These are phyloP conservation scores for Rhinatrema bivittatum DNA, from an alignment of 2,797 vertebrate genomes.

Conservation along the genomic window DNA sequence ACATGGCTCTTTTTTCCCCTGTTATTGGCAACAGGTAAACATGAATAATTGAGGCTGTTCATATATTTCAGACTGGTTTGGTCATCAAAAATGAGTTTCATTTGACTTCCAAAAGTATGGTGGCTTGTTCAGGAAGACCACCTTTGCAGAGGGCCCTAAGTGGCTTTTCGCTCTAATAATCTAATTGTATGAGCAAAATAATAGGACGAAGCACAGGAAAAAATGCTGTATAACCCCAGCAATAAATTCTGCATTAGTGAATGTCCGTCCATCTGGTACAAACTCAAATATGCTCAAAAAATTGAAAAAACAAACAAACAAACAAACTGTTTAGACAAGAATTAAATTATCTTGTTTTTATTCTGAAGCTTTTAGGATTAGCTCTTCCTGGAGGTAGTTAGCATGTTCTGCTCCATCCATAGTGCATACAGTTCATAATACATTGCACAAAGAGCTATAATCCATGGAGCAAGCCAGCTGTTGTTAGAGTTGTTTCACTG, in stretches of 20 bases:
- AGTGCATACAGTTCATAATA: not conserved
- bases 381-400: not conserved
- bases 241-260: not conserved
- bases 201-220: not conserved
- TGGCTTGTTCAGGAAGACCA: conserved; percentile 21
- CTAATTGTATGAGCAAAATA: conserved; percentile 20
- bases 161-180: conserved; percentile 14
- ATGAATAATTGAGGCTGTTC: conserved; percentile 8
- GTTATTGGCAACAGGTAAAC: conserved; percentile 8
- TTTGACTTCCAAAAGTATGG: conserved; percentile 17
- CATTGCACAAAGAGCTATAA: not conserved
- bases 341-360: conserved; percentile 5
- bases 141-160: conserved; percentile 10
- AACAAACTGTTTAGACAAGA: conserved; percentile 1
- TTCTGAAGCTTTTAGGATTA: not conserved
- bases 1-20: conserved; percentile 6
- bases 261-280: not conserved
- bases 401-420: not conserved
- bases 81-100: conserved; percentile 6
- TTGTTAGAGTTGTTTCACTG: not conserved
- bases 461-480: not conserved
- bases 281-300: not conserved
- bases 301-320: no score
- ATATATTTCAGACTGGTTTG: conserved; percentile 14
- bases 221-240: not conserved